Evolutionary conservation across 2,888 invertebrate genomes (phyloP).

Genomic region (Pardosa pseudoannulata): DNA sequence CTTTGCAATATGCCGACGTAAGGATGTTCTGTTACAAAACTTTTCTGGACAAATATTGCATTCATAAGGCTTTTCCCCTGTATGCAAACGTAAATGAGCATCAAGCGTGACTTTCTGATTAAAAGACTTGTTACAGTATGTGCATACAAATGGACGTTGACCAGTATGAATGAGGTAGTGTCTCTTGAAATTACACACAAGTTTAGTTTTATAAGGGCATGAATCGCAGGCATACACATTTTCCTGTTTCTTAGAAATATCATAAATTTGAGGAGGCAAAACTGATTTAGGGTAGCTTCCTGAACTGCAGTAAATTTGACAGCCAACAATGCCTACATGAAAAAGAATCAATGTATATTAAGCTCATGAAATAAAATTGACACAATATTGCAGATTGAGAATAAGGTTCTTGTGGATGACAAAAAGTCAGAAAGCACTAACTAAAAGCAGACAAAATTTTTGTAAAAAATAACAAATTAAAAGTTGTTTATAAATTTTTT

Average conservation of each 20-base stretch:
- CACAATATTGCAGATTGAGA: not conserved
- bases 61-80: slow-evolving; percentile 43
- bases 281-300: not conserved
- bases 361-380: not conserved
- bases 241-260: not conserved
- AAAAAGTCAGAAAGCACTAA: no score
- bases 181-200: slow-evolving; percentile 38
- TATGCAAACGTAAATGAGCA: slow-evolving; percentile 44
- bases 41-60: slow-evolving; percentile 31
- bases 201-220: slow-evolving; percentile 39
- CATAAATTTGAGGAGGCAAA: not conserved
- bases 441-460: no score
- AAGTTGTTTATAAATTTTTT: no score
- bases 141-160: slow-evolving; percentile 35
- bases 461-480: no score
- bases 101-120: slow-evolving; percentile 56
- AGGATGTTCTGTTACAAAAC: slow-evolving; percentile 23
- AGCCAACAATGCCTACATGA: not conserved
- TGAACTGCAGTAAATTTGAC: not conserved
- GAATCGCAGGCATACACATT: slow-evolving; percentile 24
- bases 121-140: slow-evolving; percentile 49
- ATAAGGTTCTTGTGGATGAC: no score
- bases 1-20: slow-evolving; percentile 20
- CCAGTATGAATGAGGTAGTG: slow-evolving; percentile 61
- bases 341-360: not conserved